A percentile compares a stretch with the other conserved stretches of the same genome.
These are phyloP conservation scores for Alviniconcha marisindica DNA, from an alignment of 1,140 invertebrate genomes.

Conservation along the genomic window DNA sequence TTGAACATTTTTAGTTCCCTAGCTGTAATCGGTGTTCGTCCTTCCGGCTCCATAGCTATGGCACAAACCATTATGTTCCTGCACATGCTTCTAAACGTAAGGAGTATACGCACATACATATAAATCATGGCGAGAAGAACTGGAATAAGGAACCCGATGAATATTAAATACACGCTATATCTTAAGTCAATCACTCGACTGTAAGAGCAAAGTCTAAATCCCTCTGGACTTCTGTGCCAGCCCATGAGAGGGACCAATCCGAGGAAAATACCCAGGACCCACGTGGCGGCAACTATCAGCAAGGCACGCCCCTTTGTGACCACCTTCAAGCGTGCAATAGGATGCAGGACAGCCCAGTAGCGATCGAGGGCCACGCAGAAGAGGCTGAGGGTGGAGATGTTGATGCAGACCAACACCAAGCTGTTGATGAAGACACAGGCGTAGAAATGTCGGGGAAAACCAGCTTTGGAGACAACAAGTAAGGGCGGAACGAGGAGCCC, in stretches of 20 bases:
- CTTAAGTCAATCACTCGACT: constrained; percentile 67
- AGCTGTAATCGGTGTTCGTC: too few relatives aligned
- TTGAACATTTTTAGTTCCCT: too few relatives aligned
- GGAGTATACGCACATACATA: too few relatives aligned
- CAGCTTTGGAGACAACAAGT: constrained; percentile 64
- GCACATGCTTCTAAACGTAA: too few relatives aligned
- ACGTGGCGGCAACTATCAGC: constrained; percentile 56
- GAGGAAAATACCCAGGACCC: constrained; percentile 65
- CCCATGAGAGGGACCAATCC: constrained; percentile 71
- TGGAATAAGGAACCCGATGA: too few relatives aligned
- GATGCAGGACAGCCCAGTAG: constrained; percentile 68
- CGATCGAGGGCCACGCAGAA: constrained; percentile 71
- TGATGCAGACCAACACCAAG: constrained; percentile 70
- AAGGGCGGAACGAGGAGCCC: constrained; percentile 68
- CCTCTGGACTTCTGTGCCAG: constrained; percentile 62
- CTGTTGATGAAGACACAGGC: constrained; percentile 72
- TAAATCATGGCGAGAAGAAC: too few relatives aligned
- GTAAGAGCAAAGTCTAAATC: constrained; percentile 61
- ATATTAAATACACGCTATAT: constrained; percentile 74
- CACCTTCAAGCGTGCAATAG: constrained; percentile 64
- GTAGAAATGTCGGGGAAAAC: constrained; percentile 62
- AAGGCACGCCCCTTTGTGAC: constrained; percentile 59
- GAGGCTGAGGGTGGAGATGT: constrained; percentile 73
- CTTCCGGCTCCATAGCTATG: too few relatives aligned
- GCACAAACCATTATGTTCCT: too few relatives aligned